Base-by-base conservation (phyloP, 2,797 vertebrate genomes). In the Crypturellus tataupa region DNA sequence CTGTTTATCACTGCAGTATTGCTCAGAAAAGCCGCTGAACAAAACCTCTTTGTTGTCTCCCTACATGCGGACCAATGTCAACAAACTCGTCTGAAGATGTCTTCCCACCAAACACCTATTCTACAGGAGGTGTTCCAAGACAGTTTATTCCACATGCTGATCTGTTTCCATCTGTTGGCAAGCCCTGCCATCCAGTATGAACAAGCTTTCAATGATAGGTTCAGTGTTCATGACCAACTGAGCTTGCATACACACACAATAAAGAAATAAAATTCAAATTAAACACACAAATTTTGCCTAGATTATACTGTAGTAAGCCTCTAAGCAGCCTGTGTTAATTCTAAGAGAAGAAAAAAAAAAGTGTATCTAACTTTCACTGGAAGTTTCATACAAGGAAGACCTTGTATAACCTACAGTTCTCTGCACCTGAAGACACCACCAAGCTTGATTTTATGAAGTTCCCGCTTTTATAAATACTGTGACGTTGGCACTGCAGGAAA, bases 261-360 rank as follows among this genome's bases (percentile, higher is more conserved):
- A 73, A 60, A 47, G 42, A 89, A 59, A 94, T 79, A 46, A 83
- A 83, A 91, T 80, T 94, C 53, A 33, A 93, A 78, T 65, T 71
- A 87, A 93, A 80, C 47, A 65, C 27, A 87, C 29, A 6, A 6
- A n/a, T 87, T 92, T 91, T 51, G 76, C 65, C 63, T 42, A 67
- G 55, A 56, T 88, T 86, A 83, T 18, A 55, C 21, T 72, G 55
- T 0, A 69, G 47, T 39, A 94, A 42, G 59, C 49, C 85, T 87
- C 46, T 51, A 87, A 49, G 59, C 49, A 84, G 31, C 9, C 33
- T 29, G 13, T 29, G 17, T 29, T 55, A 59, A 89, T 55, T 89
- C 29, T 65, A 12, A 59, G 5, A 58, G 53, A 55, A 55, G 29
- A 31, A 77, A 75, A 91, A 79, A 49, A 25, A 51, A 40, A 9